These are phyloP conservation scores for Napeogenes inachia DNA, from an alignment of 2,888 invertebrate species.

Conservation along the genomic window DNA sequence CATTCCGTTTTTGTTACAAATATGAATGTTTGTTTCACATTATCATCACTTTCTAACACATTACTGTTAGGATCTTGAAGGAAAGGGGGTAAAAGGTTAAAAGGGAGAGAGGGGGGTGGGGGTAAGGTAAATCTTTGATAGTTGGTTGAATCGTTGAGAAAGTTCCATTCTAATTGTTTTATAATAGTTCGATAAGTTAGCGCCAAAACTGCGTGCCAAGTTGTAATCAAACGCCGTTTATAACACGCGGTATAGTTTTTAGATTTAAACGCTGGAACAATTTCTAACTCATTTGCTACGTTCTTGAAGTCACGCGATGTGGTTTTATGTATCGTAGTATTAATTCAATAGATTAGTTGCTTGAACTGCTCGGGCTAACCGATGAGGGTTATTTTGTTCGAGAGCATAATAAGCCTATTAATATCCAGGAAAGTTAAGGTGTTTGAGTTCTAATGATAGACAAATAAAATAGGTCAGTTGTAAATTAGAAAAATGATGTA, in stretches of 20 bases:
- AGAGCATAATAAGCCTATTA: not conserved
- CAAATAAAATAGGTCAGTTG: too few relatives aligned
- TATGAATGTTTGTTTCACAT: too few relatives aligned
- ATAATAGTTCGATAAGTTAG: constrained; percentile 14
- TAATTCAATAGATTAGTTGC: constrained; percentile 29
- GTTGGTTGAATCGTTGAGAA: constrained; percentile 2
- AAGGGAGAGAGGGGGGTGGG: not conserved
- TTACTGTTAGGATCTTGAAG: too few relatives aligned
- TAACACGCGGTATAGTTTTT: constrained; percentile 25
- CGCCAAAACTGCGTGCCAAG: constrained; percentile 16
- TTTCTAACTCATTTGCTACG: constrained; percentile 27
- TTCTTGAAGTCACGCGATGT: constrained; percentile 26
- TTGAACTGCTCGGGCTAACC: not conserved
- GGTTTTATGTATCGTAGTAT: constrained; percentile 25
- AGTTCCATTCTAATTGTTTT: constrained; percentile 1
- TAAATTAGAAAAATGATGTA: too few relatives aligned
- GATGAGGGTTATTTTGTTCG: not conserved
- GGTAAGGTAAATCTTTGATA: not conserved
- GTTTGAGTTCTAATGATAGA: too few relatives aligned
- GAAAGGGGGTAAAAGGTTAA: too few relatives aligned
- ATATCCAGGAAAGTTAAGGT: not conserved
- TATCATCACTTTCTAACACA: too few relatives aligned
- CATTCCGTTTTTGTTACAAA: too few relatives aligned
- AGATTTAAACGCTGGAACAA: constrained; percentile 26
- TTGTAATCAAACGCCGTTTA: constrained; percentile 22